Evolutionary conservation across 2,113 vertebrate genomes (phyloP).

Genomic region (Scomber japonicus): DNA sequence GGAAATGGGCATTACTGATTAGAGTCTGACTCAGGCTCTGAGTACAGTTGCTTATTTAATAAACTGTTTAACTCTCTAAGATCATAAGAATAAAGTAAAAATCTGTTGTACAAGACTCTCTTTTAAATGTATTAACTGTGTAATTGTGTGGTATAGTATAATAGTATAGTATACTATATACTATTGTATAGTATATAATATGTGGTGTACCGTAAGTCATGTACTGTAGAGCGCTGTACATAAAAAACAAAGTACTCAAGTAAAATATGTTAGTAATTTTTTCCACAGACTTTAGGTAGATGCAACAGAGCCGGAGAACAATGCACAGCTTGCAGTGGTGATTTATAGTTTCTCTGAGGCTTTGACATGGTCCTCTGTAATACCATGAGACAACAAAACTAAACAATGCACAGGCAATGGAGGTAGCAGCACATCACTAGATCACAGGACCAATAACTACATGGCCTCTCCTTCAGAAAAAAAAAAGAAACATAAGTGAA

Average conservation of each 20-base stretch:
- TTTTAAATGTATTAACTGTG: slow-evolving; percentile 9
- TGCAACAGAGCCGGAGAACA: slow-evolving; percentile 38
- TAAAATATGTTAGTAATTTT: slow-evolving; percentile 21
- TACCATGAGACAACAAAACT: slow-evolving; percentile 51
- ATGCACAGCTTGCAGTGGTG: slow-evolving; percentile 49
- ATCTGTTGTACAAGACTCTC: slow-evolving; percentile 3
- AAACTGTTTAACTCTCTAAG: slow-evolving; percentile 8
- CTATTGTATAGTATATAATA: too few species aligned
- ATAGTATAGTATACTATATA: too few species aligned
- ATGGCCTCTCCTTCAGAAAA: slow-evolving; percentile 61
- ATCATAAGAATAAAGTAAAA: slow-evolving; percentile 37
- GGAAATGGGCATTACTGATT: slow-evolving; percentile 9
- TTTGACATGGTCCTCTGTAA: slow-evolving; percentile 40
- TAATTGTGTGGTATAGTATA: slow-evolving; percentile 29
- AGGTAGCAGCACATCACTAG: slow-evolving; percentile 73
- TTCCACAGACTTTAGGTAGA: slow-evolving; percentile 30
- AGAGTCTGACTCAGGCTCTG: neutral
- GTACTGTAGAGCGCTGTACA: neutral
- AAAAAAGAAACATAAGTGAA: slow-evolving; percentile 34
- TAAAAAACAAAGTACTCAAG: slow-evolving; percentile 4
- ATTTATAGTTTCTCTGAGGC: slow-evolving; percentile 43
- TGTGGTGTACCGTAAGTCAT: slow-evolving; percentile 37
- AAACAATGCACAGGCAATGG: slow-evolving; percentile 68
- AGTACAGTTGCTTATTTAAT: neutral
- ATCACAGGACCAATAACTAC: slow-evolving; percentile 71